Conservation (phyloP, 2,888 invertebrate genomes). For the Pyrochroa serraticornis region DNA sequence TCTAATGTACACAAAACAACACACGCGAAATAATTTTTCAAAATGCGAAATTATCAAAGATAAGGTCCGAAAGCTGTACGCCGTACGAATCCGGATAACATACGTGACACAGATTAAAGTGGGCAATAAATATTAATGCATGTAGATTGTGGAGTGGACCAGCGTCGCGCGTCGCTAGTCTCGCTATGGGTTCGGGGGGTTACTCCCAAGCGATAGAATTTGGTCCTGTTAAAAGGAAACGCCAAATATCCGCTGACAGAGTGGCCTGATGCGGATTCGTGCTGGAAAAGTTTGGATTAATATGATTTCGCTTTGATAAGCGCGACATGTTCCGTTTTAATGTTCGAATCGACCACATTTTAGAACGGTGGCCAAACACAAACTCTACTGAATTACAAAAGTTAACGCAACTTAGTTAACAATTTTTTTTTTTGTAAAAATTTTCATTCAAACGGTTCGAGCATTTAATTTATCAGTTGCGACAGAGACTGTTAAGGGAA, state of each 20-base stretch:
- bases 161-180: constrained; percentile 15
- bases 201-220: background rate
- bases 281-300: constrained; percentile 12
- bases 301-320: constrained; percentile 7
- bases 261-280: constrained; percentile 1
- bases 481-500: no score
- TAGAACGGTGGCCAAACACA: background rate
- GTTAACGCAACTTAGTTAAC: constrained; percentile 2
- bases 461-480: no score
- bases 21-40: constrained; percentile 32
- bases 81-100: constrained; percentile 33
- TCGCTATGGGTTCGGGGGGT: background rate
- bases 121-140: constrained; percentile 49
- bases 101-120: constrained; percentile 48
- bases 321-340: constrained; percentile 6
- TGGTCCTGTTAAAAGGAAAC: constrained; percentile 8
- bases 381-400: background rate
- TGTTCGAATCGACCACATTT: constrained; percentile 11
- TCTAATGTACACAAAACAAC: constrained; percentile 23
- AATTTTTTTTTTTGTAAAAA: background rate
- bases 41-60: constrained; percentile 30
- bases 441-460: no score
- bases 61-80: constrained; percentile 22
- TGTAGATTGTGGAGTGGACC: constrained; percentile 37
- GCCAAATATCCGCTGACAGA: constrained; percentile 9